phyloP scores from a whole-genome alignment of 2,797 vertebrate species.

The Eospalax fontanierii region DNA sequence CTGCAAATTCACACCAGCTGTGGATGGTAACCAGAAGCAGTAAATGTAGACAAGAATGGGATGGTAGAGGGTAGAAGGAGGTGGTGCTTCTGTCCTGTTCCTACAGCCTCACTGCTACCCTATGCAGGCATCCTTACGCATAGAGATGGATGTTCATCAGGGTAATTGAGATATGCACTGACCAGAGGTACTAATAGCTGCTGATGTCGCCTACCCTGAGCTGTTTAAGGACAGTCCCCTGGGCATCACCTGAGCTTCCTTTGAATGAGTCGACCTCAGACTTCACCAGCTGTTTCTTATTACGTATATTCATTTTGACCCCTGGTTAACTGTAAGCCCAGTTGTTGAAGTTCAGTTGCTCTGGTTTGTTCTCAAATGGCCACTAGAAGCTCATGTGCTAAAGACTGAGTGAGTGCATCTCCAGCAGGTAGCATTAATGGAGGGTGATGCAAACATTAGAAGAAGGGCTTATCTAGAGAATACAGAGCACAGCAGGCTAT shows the following conservation, averaged over 20 bases:
- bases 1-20: constrained; percentile 38
- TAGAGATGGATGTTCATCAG: neutral
- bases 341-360: constrained; percentile 16
- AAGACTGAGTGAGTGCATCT: neutral
- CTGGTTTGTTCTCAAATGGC: neutral
- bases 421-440: neutral
- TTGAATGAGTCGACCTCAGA: neutral
- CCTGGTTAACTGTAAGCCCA: neutral
- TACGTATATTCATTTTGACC: neutral
- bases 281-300: neutral
- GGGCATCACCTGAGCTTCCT: neutral
- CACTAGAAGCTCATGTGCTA: neutral
- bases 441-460: neutral
- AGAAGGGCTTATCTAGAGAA: neutral
- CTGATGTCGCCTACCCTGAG: neutral
- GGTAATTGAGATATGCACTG: neutral
- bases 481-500: neutral
- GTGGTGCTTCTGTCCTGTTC: neutral
- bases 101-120: neutral
- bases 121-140: neutral
- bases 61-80: no score
- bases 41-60: constrained; percentile 5
- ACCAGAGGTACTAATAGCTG: neutral
- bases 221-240: neutral
- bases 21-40: neutral